Evolutionary conservation across 2,888 invertebrate species (phyloP).

Genomic region (Biston stratarius): DNA sequence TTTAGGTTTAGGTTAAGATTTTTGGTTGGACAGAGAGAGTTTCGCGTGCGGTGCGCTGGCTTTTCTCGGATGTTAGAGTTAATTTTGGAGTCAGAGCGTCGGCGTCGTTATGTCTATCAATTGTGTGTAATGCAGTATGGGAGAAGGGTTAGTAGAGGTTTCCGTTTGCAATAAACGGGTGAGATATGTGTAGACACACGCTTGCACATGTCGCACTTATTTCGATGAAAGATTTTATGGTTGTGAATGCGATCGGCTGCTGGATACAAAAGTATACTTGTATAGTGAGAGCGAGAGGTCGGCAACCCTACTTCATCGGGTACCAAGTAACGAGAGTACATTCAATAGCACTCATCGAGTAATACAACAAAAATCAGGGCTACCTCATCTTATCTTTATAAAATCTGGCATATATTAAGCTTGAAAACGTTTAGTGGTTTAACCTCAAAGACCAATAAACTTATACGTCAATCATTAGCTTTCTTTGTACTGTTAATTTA

Average conservation of each 20-base stretch:
- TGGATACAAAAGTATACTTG: conserved; percentile 15
- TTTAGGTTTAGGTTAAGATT: conserved; percentile 39
- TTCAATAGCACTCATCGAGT: not conserved
- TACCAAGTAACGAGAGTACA: not conserved
- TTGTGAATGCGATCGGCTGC: conserved; percentile 59
- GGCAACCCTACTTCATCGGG: not conserved
- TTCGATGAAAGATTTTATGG: conserved; percentile 74
- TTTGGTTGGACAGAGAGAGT: conserved; percentile 25
- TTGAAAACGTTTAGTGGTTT: no score
- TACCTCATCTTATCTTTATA: no score
- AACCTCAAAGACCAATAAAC: no score
- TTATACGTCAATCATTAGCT: no score
- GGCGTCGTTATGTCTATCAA: conserved; percentile 75
- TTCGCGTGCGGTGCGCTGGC: conserved; percentile 27
- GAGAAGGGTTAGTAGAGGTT: conserved; percentile 65
- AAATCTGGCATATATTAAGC: no score
- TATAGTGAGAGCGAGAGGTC: no score
- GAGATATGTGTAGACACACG: conserved; percentile 56
- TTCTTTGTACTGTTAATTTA: no score
- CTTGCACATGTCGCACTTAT: conserved; percentile 57
- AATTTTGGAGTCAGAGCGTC: conserved; percentile 64
- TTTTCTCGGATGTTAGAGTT: conserved; percentile 50
- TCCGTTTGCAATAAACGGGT: conserved; percentile 79
- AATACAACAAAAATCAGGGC: no score
- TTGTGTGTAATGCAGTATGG: conserved; percentile 61